Base-by-base conservation (phyloP, 2,888 invertebrate species). In the Endotricha flammealis region DNA sequence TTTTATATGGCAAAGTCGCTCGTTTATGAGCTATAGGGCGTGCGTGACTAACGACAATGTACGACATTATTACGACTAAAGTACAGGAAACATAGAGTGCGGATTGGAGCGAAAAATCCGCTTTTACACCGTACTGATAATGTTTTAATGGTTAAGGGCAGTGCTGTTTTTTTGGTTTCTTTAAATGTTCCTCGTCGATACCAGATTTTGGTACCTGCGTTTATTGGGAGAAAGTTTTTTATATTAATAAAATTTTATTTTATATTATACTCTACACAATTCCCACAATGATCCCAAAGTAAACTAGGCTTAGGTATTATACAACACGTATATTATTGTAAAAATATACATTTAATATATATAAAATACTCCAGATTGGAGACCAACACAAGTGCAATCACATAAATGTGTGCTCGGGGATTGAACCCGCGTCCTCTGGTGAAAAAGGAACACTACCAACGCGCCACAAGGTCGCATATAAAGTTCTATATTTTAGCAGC, bases 101-200 rank as follows among this genome's bases (percentile, higher is more conserved):
- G 44, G 57, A 56, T 53, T 50, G 20, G 20, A 20, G 20, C 20
- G 20, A 47, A 42, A 35, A 48, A 42, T 63, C 79, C 78, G 76
- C 77, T 70, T 65, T 71, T 72, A 69, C 73, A 71, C 79, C 63
- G 80, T 82, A 83, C 83, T 82, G 83, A 83, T 53, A 58, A 60
- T 59, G 56, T 47, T 71, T 59, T 80, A 81, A 80, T 76, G 81
- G 91, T 91, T 91, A 91, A 90, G 91, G 91, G 87, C 89, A 89
- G 72, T 91, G 91, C 71, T 90, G 91, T 81, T 91, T 92, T 79
- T 92, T 92, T 59, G 91, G 91, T 76, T 92, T 92, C 87, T 92
- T 92, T 74, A 92, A 90, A 65, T 95, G 93, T 67, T 95, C 95
- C 68, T 95, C 94, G 57, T 95, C 94, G 42, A 90, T 90, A 10